These are phyloP conservation scores for Sialia sialis DNA, from an alignment of 2,113 vertebrate genomes.

Conservation along the genomic window DNA sequence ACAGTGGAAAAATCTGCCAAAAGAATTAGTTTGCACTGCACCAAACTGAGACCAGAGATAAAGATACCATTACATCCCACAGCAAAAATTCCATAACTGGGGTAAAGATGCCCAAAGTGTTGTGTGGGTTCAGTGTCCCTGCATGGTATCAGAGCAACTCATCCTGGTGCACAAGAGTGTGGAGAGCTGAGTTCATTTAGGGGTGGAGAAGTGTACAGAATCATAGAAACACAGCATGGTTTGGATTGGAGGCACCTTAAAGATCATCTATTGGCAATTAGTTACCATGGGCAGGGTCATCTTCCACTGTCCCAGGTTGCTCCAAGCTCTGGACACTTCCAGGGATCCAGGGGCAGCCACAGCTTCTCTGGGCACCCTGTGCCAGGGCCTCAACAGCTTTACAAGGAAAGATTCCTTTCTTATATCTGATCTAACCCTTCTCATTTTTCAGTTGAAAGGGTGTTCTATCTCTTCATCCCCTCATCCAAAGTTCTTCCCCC, in stretches of 20 bases:
- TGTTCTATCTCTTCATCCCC: background rate
- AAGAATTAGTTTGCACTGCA: conserved; percentile 23
- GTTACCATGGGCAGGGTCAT: background rate
- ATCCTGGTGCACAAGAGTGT: too few species aligned
- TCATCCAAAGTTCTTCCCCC: background rate
- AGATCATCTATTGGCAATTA: accelerated
- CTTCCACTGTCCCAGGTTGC: accelerated
- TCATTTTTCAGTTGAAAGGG: background rate
- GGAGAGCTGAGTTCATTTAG: background rate
- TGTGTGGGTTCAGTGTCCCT: background rate
- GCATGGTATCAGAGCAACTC: background rate
- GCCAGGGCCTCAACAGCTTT: accelerated
- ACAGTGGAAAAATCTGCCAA: conserved; percentile 26
- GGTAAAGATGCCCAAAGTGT: too few species aligned
- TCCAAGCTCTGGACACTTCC: accelerated
- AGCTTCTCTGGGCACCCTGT: background rate
- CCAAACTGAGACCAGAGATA: background rate
- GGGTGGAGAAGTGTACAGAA: background rate
- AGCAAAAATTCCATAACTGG: background rate
- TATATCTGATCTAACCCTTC: background rate
- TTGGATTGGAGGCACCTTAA: background rate
- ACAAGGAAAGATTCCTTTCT: background rate
- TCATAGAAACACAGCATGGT: background rate
- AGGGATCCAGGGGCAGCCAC: background rate
- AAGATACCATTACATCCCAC: background rate